Conservation (phyloP, 1,140 invertebrate genomes). For the Brachionus angularis region DNA sequence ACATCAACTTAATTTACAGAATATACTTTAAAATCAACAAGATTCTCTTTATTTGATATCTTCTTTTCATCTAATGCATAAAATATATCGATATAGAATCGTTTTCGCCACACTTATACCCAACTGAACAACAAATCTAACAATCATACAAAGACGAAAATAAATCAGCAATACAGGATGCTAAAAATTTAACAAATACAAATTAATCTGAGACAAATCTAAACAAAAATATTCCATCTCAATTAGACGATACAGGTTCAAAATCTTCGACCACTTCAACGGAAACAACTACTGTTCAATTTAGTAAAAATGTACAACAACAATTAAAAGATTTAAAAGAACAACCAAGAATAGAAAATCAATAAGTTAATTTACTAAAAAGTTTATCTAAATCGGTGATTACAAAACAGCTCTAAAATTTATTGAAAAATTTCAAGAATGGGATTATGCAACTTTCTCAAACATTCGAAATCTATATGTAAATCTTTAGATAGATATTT, state of each 20-base stretch:
- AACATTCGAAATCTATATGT: constrained; percentile 72
- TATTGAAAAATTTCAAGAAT: constrained; percentile 73
- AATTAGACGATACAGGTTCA: constrained; percentile 5
- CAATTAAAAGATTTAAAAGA: constrained; percentile 31
- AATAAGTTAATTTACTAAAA: constrained; percentile 86
- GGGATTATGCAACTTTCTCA: constrained; percentile 69
- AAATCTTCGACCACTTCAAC: background rate
- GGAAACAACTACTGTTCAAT: constrained; percentile 1
- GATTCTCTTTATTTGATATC: constrained; percentile 79
- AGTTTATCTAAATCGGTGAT: constrained; percentile 80
- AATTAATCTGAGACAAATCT: constrained; percentile 12
- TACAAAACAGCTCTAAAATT: constrained; percentile 78
- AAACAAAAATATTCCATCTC: background rate
- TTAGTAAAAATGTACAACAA: background rate
- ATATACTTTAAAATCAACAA: background rate
- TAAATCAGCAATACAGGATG: constrained; percentile 78
- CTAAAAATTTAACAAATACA: constrained; percentile 56
- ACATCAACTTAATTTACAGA: constrained; percentile 57
- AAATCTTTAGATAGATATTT: constrained; percentile 75
- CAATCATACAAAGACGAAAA: constrained; percentile 76
- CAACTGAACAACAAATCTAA: constrained; percentile 74
- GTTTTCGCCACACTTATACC: constrained; percentile 85
- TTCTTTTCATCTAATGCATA: constrained; percentile 79
- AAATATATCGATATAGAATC: constrained; percentile 77
- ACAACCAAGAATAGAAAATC: constrained; percentile 63